phyloP scores from a whole-genome alignment of 2,113 vertebrate genomes.

The Oryzias celebensis region DNA sequence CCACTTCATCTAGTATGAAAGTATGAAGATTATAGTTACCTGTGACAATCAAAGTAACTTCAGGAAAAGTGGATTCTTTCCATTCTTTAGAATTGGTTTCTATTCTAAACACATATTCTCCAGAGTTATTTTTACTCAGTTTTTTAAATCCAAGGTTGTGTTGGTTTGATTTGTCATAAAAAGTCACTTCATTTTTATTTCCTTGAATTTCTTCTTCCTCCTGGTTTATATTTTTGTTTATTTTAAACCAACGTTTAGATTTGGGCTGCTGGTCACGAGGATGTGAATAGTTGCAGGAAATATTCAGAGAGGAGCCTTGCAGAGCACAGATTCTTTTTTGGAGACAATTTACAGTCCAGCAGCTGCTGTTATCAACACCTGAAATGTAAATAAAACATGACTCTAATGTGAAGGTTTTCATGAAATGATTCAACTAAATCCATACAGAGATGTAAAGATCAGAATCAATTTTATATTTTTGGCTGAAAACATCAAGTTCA shows the following conservation, averaged over 20 bases:
- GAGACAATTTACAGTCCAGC: neutral
- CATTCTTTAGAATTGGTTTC: fast-evolving
- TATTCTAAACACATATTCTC: constrained; percentile 2
- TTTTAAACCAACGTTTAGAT: constrained; percentile 17
- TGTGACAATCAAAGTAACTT: constrained; percentile 21
- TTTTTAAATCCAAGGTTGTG: constrained; percentile 9
- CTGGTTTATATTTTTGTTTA: neutral
- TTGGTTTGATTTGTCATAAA: fast-evolving
- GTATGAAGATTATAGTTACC: neutral
- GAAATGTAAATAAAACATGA: neutral
- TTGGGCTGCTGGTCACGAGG: fast-evolving
- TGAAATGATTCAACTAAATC: too few species aligned
- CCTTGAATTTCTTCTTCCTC: neutral
- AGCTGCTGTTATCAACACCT: neutral
- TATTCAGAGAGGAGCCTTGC: constrained; percentile 22
- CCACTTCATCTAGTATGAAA: neutral
- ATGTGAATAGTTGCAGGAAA: neutral
- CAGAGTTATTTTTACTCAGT: constrained; percentile 17
- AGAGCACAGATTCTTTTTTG: constrained; percentile 30
- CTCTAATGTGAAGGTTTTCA: too few species aligned
- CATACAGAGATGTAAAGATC: too few species aligned
- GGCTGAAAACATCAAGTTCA: too few species aligned
- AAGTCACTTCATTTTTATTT: neutral
- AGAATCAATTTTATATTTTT: too few species aligned
- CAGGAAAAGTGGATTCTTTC: neutral